Percentiles rank a stretch among this genome's conserved stretches.
These are phyloP conservation scores for Notothenia rossii DNA, from an alignment of 2,113 vertebrate species.

Conservation along the genomic window DNA sequence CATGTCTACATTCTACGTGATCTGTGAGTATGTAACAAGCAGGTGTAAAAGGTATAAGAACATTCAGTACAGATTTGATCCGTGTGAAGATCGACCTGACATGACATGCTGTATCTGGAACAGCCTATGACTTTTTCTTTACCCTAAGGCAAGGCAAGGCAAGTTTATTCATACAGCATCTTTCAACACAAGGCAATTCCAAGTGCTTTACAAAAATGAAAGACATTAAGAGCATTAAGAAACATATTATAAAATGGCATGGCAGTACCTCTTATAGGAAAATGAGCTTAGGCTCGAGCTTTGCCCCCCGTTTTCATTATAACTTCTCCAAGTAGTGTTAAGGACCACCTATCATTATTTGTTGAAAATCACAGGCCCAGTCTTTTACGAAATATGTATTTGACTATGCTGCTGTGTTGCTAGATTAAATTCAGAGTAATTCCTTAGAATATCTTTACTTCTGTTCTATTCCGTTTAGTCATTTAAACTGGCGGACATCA, in stretches of 20 bases:
- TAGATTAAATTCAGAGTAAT: background rate
- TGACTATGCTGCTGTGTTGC: background rate
- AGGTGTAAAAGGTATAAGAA: background rate
- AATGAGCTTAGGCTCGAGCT: background rate
- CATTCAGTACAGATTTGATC: background rate
- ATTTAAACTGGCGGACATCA: no score
- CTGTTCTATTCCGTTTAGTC: background rate
- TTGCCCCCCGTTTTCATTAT: background rate
- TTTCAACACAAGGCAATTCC: no score
- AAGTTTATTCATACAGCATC: no score
- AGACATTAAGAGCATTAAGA: no score
- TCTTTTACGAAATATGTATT: background rate
- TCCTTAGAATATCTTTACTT: background rate
- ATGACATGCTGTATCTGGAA: slow-evolving; percentile 11
- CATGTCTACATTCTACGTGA: background rate
- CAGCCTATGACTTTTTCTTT: background rate
- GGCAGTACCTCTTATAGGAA: background rate
- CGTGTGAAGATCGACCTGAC: background rate
- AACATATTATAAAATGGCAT: no score
- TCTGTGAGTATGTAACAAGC: background rate
- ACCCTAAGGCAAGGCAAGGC: no score
- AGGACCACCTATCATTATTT: background rate
- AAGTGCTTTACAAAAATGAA: no score
- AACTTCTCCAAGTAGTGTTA: background rate
- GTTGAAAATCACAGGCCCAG: background rate